phyloP scores from a whole-genome alignment of 2,888 invertebrate genomes.

The Dicycla oo region DNA sequence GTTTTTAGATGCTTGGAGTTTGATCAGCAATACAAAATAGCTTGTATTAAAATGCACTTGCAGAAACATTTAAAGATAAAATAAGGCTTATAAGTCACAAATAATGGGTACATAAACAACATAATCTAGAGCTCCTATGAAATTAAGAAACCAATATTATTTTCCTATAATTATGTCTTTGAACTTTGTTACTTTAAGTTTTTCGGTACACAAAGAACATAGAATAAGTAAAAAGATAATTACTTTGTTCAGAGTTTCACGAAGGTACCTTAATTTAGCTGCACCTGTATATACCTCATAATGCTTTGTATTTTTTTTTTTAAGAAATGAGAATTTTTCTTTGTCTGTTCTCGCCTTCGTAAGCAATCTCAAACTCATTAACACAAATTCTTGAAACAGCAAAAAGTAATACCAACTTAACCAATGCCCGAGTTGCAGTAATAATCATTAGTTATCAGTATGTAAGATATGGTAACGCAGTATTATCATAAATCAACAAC shows the following conservation, averaged over 20 bases:
- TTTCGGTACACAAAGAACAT: constrained; percentile 23
- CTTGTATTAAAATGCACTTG: background rate
- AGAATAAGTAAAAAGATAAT: constrained; percentile 31
- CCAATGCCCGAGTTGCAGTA: background rate
- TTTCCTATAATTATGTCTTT: constrained; percentile 14
- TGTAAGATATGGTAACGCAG: background rate
- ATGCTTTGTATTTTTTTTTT: constrained; percentile 16
- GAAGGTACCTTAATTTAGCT: constrained; percentile 14
- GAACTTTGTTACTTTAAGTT: constrained; percentile 34
- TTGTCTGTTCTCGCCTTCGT: background rate
- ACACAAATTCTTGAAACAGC: background rate
- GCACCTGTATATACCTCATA: constrained; percentile 6
- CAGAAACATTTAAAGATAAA: background rate
- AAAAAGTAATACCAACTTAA: background rate
- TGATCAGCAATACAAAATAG: background rate
- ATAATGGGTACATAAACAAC: background rate
- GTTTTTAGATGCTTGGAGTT: constrained; percentile 1
- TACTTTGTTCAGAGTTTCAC: constrained; percentile 17
- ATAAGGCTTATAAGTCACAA: background rate
- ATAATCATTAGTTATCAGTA: background rate
- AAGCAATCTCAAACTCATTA: background rate
- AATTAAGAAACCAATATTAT: constrained; percentile 2
- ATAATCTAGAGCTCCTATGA: background rate
- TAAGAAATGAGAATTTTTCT: background rate
- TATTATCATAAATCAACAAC: background rate